These are phyloP conservation scores for Ceratothoa steindachneri DNA, from an alignment of 2,888 invertebrate genomes.

Conservation along the genomic window DNA sequence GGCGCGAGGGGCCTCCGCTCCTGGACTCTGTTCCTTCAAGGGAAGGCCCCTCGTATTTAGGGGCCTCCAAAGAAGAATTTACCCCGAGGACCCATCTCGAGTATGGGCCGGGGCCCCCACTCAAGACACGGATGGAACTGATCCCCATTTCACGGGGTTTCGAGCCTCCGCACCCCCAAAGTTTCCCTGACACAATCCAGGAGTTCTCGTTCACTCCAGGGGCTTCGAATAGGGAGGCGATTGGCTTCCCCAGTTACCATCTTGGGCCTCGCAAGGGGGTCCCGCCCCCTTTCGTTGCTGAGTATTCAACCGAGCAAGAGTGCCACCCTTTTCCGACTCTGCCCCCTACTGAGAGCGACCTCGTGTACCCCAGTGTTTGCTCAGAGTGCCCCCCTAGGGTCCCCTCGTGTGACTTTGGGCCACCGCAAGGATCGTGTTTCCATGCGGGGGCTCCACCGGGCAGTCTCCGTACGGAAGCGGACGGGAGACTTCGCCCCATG, in stretches of 20 bases:
- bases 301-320: neutral
- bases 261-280: slow-evolving; percentile 7
- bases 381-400: slow-evolving; percentile 37
- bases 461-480: neutral
- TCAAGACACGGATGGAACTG: neutral
- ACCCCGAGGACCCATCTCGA: slow-evolving; percentile 25
- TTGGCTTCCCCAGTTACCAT: neutral
- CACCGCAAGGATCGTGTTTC: slow-evolving; percentile 8
- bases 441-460: no score
- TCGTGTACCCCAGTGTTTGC: slow-evolving; percentile 22
- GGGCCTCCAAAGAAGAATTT: neutral
- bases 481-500: neutral
- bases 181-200: neutral
- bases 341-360: neutral
- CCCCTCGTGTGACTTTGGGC: slow-evolving; percentile 35
- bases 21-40: neutral
- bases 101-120: slow-evolving; percentile 15
- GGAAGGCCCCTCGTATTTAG: neutral
- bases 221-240: slow-evolving; percentile 9
- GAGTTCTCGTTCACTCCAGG: neutral
- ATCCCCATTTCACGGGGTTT: neutral
- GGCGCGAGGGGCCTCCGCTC: slow-evolving; percentile 18
- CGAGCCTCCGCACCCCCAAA: neutral
- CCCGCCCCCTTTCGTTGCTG: slow-evolving; percentile 7
- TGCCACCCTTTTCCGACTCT: neutral